Conservation (phyloP, 2,113 vertebrate species). For the Xiphias gladius region DNA sequence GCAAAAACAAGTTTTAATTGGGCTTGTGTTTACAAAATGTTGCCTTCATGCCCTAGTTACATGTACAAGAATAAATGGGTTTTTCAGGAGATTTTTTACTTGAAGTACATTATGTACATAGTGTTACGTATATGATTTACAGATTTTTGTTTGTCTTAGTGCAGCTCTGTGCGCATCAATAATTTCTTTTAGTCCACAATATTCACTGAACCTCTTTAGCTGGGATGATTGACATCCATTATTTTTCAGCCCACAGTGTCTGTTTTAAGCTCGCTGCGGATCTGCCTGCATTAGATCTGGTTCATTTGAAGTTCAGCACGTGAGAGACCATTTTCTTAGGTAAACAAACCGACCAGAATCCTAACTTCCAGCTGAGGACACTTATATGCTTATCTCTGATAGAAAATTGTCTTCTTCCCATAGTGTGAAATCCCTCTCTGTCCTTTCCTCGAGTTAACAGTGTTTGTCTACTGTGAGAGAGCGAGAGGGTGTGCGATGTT, state of each 20-base stretch:
- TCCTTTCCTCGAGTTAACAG: slow-evolving; percentile 32
- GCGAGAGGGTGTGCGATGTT: not conserved
- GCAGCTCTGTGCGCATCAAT: not conserved
- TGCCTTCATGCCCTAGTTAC: slow-evolving; percentile 55
- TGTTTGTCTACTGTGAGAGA: slow-evolving; percentile 26
- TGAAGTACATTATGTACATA: slow-evolving; percentile 10
- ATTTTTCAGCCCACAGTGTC: slow-evolving; percentile 44
- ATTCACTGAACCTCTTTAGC: slow-evolving; percentile 10
- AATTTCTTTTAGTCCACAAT: not conserved
- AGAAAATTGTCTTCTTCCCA: slow-evolving; percentile 47
- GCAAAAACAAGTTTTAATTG: slow-evolving; percentile 70
- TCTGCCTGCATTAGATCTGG: slow-evolving; percentile 57
- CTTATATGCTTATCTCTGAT: slow-evolving; percentile 65
- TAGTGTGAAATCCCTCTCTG: slow-evolving; percentile 37
- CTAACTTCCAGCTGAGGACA: slow-evolving; percentile 46
- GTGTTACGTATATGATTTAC: slow-evolving; percentile 14
- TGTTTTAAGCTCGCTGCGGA: slow-evolving; percentile 37
- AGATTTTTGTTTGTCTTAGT: not conserved
- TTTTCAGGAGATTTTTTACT: slow-evolving; percentile 18
- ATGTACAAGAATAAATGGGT: slow-evolving; percentile 27
- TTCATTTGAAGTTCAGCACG: slow-evolving; percentile 72
- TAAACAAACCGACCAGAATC: slow-evolving; percentile 70
- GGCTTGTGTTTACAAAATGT: slow-evolving; percentile 67
- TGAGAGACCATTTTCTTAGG: slow-evolving; percentile 59
- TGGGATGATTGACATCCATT: slow-evolving; percentile 56